These are phyloP conservation scores for Stenodema calcarata DNA, from an alignment of 2,888 invertebrate genomes.

Conservation along the genomic window DNA sequence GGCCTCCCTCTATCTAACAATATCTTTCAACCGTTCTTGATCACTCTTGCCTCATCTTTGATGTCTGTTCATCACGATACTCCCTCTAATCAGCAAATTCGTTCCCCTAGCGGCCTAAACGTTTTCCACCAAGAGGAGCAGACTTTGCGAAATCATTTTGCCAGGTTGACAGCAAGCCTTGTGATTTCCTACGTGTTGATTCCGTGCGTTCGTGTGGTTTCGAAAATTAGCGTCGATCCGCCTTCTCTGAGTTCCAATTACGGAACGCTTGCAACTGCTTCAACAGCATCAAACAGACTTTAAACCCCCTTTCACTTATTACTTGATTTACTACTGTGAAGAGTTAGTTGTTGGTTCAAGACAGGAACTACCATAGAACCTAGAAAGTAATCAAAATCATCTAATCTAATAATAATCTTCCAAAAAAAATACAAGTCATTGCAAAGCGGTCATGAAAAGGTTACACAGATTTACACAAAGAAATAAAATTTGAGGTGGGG, in stretches of 20 bases:
- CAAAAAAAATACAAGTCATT: too few species aligned
- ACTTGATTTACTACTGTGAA: background rate
- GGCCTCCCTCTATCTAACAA: constrained; percentile 8
- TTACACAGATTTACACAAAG: too few species aligned
- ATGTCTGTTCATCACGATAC: constrained; percentile 7
- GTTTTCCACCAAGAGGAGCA: background rate
- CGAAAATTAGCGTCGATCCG: background rate
- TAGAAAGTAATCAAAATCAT: too few species aligned
- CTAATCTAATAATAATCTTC: too few species aligned
- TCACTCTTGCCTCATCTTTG: constrained; percentile 19
- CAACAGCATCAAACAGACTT: background rate
- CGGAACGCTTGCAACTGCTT: background rate
- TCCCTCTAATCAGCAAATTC: constrained; percentile 21
- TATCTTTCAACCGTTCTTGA: constrained; percentile 16
- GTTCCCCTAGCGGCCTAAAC: background rate
- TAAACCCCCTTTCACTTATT: background rate
- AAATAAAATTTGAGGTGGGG: too few species aligned
- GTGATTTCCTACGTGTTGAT: background rate
- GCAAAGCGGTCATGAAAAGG: too few species aligned
- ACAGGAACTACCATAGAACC: background rate
- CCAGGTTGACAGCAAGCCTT: background rate
- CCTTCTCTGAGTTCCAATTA: background rate
- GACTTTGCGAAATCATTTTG: background rate
- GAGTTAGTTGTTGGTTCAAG: background rate
- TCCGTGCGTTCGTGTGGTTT: background rate